Base-by-base conservation (phyloP, 2,888 invertebrate species). In the Lasioglossum figueresi region DNA sequence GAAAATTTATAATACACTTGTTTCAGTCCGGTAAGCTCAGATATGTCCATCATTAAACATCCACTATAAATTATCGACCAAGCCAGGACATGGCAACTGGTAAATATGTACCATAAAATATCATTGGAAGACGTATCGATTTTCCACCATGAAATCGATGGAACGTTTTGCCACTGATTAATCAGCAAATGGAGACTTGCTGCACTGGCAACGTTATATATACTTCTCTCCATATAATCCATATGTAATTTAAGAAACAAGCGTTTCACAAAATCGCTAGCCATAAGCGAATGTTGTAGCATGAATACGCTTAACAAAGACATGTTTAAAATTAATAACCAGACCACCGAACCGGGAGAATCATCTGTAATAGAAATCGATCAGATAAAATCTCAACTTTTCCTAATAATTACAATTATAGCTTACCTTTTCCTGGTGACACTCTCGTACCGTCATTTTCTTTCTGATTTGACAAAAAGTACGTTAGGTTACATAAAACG, bases 11-110 rank as follows among this genome's bases (percentile, higher is more conserved):
- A 96, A 92, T 96, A 96, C 10, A 96, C 95, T 93, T 97, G 97
- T 91, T 96, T 97, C 8, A 97, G 92, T 5, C 97, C 97, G 43
- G 96, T 90, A 5, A 97, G 92, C 91, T 97, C 97, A 0, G 96
- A 95, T 37, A 96, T 95, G 92, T 97, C 97, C 96, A 96, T 96
- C 91, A 96, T 96, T 71, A 96, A 94, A 88, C 96, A 96, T 14
- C 96, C 97, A 37, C 96, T 95, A 90, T 96, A 96, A 84, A 97
- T 96, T 6, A 96, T 92, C 40, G 95, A 92, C 97, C 97, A 97
- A 19, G 96, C 95, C 48, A 96, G 87, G 0, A 93, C 89, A 91
- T 97, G 97, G 27, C 96, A 90, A 10, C 95, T 88, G 12, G 95
- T 92, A 91, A 96, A 96, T 1, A 95, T 83, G 93, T 95, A 95